Evolutionary conservation across 2,797 vertebrate species (phyloP).

Genomic region (Cottoperca gobio): DNA sequence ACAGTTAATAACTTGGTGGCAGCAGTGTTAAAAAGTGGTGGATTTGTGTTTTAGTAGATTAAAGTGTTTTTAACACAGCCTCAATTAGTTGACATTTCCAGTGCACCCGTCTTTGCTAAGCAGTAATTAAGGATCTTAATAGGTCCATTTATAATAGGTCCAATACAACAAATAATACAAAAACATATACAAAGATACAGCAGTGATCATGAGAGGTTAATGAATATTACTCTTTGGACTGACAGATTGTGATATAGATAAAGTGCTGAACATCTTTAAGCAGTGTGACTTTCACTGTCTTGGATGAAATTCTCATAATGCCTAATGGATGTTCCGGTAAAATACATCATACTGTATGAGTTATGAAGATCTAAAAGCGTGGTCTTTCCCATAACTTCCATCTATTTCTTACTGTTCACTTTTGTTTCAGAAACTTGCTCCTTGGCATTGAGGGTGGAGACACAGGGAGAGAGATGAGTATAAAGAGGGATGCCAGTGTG

Average conservation of each 20-base stretch:
- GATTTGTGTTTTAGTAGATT: not conserved
- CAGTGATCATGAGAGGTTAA: not conserved
- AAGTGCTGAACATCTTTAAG: not conserved
- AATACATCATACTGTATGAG: not conserved
- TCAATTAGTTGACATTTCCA: not conserved
- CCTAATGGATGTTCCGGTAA: not conserved
- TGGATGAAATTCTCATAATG: not conserved
- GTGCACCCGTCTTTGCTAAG: not conserved
- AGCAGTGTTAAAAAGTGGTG: not conserved
- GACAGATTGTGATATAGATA: not conserved
- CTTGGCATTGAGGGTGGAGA: slow-evolving; percentile 27
- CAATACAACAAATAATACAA: not conserved
- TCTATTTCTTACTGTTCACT: not conserved
- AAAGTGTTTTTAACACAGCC: not conserved
- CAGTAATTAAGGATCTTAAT: not conserved
- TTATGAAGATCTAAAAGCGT: not conserved
- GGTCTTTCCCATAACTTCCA: not conserved
- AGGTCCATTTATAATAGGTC: not conserved
- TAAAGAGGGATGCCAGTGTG: slow-evolving; percentile 28
- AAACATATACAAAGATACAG: not conserved
- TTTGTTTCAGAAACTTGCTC: slow-evolving; percentile 24
- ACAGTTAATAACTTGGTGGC: not conserved
- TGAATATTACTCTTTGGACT: not conserved
- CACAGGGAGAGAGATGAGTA: slow-evolving; percentile 10
- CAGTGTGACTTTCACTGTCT: not conserved